phyloP scores from a whole-genome alignment of 2,888 invertebrate genomes.

The Horisme vitalbata region DNA sequence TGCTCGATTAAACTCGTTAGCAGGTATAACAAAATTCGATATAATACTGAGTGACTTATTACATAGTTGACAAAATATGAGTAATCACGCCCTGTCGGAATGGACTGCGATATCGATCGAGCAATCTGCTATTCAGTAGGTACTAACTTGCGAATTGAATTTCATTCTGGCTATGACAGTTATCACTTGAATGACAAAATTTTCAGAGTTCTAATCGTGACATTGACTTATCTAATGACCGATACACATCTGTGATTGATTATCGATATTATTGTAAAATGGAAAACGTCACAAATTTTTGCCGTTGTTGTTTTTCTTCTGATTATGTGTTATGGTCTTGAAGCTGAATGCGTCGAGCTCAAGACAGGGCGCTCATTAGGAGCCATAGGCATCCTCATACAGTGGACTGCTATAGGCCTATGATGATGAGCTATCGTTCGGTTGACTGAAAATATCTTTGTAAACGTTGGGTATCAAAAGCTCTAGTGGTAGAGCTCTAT shows the following conservation, averaged over 20 bases:
- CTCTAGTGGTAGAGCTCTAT: too few species aligned
- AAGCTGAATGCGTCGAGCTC: too few species aligned
- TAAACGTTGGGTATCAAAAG: too few species aligned
- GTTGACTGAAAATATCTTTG: too few species aligned
- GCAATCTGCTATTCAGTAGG: constrained; percentile 6
- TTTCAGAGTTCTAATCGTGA: constrained; percentile 11
- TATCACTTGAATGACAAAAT: constrained; percentile 22
- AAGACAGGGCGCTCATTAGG: too few species aligned
- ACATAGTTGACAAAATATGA: constrained; percentile 38
- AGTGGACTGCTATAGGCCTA: too few species aligned
- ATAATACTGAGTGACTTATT: constrained; percentile 24
- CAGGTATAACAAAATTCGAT: neutral
- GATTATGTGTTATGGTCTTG: too few species aligned
- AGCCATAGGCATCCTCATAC: too few species aligned
- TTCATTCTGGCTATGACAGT: constrained; percentile 7
- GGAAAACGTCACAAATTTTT: neutral
- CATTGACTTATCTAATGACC: neutral
- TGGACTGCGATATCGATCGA: constrained; percentile 1
- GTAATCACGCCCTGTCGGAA: constrained; percentile 31
- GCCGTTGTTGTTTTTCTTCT: neutral
- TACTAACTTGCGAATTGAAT: constrained; percentile 25
- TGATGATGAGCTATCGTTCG: too few species aligned
- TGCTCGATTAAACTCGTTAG: constrained; percentile 3
- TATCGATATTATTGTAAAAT: neutral
- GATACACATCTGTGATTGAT: neutral